Base-by-base conservation (phyloP, 2,888 invertebrate genomes). In the Andrena praecox region DNA sequence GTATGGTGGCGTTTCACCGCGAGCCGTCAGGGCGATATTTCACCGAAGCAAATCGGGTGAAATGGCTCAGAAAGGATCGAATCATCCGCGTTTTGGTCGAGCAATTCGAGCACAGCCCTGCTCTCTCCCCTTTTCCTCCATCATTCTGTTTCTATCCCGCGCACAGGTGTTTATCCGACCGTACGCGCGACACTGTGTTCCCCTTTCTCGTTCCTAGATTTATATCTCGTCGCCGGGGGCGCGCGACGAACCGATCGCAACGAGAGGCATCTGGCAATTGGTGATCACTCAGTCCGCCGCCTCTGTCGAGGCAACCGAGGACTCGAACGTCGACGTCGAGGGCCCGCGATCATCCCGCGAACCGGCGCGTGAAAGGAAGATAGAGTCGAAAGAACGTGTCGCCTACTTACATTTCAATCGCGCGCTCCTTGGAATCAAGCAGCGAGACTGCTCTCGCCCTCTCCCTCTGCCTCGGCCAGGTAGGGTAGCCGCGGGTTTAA, bases 1-100 rank as follows among this genome's bases (percentile, higher is more conserved):
- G 85, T 84, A 77, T 66, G 80, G 74, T 80, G 72, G 66, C 74
- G 77, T 48, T 77, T 87, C 79, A 78, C 80, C 81, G 73, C 77
- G 82, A 82, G 73, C 85, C 82, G 76, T 64, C 42, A 79, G 84
- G 56, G 75, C 86, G 85, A 90, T 90, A 91, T 91, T 91, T 91
- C 89, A 91, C 77, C 69, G 59, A 87, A 85, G 89, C 83, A 90
- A 92, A 91, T 93, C 90, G 89, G 83, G 89, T 88, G 90, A 91
- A 93, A 91, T 92, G 92, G 91, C 88, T 89, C 89, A 90, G 91
- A 93, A 92, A 89, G 80, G 77, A 92, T 92, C 91, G 91, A 92
- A 93, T 93, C 90, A 91, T 87, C 85, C 87, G 89, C 88, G 87
- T 88, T 77, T 90, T 82, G 85, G 83, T 85, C 82, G 86, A 85